phyloP scores from a whole-genome alignment of 2,113 vertebrate species.

The Diglossa brunneiventris region DNA sequence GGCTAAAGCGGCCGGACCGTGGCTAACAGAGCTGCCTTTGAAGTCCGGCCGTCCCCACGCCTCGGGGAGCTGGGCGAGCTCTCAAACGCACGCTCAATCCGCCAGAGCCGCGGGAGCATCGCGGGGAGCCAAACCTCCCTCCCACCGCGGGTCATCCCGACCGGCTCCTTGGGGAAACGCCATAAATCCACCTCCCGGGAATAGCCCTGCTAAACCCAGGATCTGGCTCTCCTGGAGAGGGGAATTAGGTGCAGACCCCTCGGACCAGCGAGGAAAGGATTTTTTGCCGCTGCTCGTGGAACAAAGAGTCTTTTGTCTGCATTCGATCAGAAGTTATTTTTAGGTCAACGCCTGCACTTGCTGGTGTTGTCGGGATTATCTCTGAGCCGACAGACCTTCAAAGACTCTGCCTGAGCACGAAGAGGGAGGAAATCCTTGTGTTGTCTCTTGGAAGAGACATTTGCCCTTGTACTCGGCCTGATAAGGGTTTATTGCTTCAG shows the following conservation, averaged over 20 bases:
- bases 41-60: not conserved
- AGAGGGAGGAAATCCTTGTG: constrained; percentile 40
- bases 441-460: not conserved
- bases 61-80: not conserved
- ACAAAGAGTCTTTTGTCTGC: constrained; percentile 29
- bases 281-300: not conserved
- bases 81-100: not conserved
- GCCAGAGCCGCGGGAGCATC: not conserved
- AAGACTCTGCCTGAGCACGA: not conserved
- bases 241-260: not conserved
- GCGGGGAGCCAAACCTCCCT: not conserved
- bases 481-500: not conserved
- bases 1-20: not conserved
- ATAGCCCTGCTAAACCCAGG: not conserved
- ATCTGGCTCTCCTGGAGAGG: not conserved
- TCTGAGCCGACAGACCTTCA: not conserved
- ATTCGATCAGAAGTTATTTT: constrained; percentile 38
- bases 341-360: not conserved
- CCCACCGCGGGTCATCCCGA: not conserved
- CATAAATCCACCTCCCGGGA: not conserved
- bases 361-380: constrained; percentile 4
- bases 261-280: not conserved
- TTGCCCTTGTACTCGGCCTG: not conserved
- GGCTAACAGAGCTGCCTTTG: not conserved
- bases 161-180: not conserved